Base-by-base conservation (phyloP, 2,113 vertebrate genomes). In the Cynocephalus volans region DNA sequence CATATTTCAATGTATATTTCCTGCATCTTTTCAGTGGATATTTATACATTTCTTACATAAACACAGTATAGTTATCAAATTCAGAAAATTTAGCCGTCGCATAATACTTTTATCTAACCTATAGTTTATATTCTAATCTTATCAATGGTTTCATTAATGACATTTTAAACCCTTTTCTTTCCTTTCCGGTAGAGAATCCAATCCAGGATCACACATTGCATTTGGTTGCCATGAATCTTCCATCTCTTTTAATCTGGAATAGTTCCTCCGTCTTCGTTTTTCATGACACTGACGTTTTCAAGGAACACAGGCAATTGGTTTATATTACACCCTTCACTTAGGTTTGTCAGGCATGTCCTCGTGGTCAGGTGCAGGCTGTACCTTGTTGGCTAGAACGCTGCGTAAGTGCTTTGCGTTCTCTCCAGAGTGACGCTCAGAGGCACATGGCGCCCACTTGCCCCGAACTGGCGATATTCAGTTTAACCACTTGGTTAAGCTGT, bases 391-490 rank as follows among this genome's bases (percentile, higher is more conserved):
- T 86, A 11, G 33, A 69, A 36, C 4, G 5, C 6, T 58, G 2
- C 3, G 8, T 4, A 14, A 77, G 24, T 23, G 17, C 14, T 64
- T 23, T 81, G 31, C 33, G 1, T 26, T 28, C 33, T 72, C 21
- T 19, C 54, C 28, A 56, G 82, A 52, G 6, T 10, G 3, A 6
- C 1, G 8, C 26, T 6, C 11, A 24, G 50, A 52, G 50, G 10
- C 5, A 28, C 14, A 0, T 1, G 8, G 3, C 4, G 5, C 36
- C 36, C 5, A 8, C 5, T 10, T 33, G 13, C 0, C 21, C 9
- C 58, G 64, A 0, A 0, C 3, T 23, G 23, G n/a, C 10, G 36
- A 11, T 6, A 19, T 45, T 45, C 19, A 4, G 62, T 92, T 70
- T 26, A 10, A 48, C 33, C 18, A 31, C n/a, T 36, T 62, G 28